Conservation (phyloP, 2,888 invertebrate genomes). For the Meandrusa payeni region DNA sequence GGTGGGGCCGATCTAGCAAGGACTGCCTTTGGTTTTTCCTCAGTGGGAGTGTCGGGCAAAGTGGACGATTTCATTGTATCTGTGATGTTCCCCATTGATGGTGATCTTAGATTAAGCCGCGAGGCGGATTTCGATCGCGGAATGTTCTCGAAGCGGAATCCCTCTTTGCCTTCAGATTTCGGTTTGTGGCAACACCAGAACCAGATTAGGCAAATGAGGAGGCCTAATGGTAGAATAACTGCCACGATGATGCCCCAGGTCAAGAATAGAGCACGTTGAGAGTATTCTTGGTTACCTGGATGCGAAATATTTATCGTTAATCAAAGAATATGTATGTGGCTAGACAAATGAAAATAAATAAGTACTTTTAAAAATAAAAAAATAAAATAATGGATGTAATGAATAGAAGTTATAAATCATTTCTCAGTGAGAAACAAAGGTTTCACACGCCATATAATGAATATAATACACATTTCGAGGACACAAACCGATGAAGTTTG, state of each 20-base stretch:
- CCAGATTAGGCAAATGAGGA: conserved; percentile 82
- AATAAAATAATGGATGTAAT: too few relatives aligned
- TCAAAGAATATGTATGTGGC: neutral
- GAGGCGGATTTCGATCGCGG: conserved; percentile 82
- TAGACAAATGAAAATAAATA: too few relatives aligned
- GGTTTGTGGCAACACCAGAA: conserved; percentile 82
- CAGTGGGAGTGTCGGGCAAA: conserved; percentile 59
- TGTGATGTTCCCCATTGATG: conserved; percentile 77
- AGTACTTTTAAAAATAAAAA: too few relatives aligned
- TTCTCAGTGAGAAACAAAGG: too few relatives aligned
- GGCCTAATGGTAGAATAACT: conserved; percentile 84
- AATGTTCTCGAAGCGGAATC: conserved; percentile 76
- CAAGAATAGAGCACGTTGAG: conserved; percentile 86
- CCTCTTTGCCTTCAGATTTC: conserved; percentile 78
- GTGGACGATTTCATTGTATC: conserved; percentile 72
- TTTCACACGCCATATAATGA: too few relatives aligned
- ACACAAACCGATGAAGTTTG: too few relatives aligned
- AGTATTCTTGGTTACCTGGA: conserved; percentile 84
- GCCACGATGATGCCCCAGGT: conserved; percentile 87
- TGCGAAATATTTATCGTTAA: conserved; percentile 37
- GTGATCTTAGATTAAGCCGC: conserved; percentile 76
- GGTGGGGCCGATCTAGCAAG: conserved; percentile 49
- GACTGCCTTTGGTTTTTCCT: conserved; percentile 49
- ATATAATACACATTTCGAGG: too few relatives aligned
- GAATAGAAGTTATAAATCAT: too few relatives aligned